A percentile compares a stretch with the other conserved stretches of the same genome.
These are phyloP conservation scores for Microplitis deprimator DNA, from an alignment of 2,888 invertebrate species.

Conservation along the genomic window DNA sequence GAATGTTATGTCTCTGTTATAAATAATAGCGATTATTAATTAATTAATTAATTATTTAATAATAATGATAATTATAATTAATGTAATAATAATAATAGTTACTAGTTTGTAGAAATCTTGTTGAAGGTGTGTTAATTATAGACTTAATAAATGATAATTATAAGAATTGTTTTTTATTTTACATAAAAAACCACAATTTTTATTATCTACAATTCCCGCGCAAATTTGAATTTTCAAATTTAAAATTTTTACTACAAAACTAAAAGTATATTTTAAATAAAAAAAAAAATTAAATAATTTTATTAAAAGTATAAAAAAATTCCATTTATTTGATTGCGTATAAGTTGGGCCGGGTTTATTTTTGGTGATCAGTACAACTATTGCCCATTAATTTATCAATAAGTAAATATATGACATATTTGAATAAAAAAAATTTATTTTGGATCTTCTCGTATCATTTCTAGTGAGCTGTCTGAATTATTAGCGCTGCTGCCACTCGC, in stretches of 20 bases:
- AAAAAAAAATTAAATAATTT: too few relatives aligned
- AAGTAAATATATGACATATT: too few relatives aligned
- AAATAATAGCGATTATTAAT: constrained; percentile 3
- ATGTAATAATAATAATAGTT: constrained; percentile 57
- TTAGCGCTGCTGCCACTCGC: constrained; percentile 71
- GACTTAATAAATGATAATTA: constrained; percentile 44
- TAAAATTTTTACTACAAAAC: too few relatives aligned
- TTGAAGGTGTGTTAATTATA: not conserved
- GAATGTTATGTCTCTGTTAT: constrained; percentile 56
- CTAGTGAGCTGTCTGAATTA: constrained; percentile 71
- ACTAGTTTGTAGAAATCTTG: not conserved
- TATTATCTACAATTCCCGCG: not conserved
- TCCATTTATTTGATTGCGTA: too few relatives aligned
- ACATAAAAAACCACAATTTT: not conserved
- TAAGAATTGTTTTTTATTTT: constrained; percentile 45
- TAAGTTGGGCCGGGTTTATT: too few relatives aligned
- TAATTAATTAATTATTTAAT: constrained; percentile 38
- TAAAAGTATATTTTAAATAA: too few relatives aligned
- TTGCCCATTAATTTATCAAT: too few relatives aligned
- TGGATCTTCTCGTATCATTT: constrained; percentile 71
- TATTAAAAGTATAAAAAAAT: too few relatives aligned
- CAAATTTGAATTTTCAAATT: too few relatives aligned
- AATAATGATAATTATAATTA: constrained; percentile 56
- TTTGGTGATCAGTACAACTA: too few relatives aligned
- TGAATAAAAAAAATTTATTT: constrained; percentile 60